Evolutionary conservation across 2,888 invertebrate species (phyloP).

Genomic region (Trisateles emortualis): DNA sequence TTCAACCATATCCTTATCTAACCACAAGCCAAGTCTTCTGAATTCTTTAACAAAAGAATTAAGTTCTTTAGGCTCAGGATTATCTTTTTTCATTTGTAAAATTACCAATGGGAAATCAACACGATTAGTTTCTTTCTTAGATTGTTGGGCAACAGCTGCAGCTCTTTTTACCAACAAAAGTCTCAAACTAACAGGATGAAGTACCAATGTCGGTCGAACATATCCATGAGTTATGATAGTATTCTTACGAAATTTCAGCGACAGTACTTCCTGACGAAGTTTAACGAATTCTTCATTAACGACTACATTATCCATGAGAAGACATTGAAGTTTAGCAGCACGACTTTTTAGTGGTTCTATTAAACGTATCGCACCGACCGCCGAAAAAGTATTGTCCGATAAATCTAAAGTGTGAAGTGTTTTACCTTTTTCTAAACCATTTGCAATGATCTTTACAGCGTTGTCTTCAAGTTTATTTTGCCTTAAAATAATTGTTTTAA

Average conservation of each 20-base stretch:
- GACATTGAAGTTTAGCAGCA: conserved; percentile 48
- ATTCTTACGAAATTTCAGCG: conserved; percentile 40
- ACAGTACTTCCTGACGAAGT: conserved; percentile 36
- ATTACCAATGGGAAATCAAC: conserved; percentile 58
- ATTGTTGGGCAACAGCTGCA: conserved; percentile 50
- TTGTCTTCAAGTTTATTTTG: conserved; percentile 16
- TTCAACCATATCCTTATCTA: conserved; percentile 53
- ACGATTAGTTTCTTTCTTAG: conserved; percentile 43
- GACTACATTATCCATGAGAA: conserved; percentile 56
- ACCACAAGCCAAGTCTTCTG: conserved; percentile 34
- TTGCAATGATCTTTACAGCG: conserved; percentile 44
- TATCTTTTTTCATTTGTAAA: conserved; percentile 18
- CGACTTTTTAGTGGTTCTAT: conserved; percentile 43
- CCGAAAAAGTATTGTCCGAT: conserved; percentile 60
- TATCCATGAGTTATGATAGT: conserved; percentile 54
- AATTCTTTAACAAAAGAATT: conserved; percentile 44
- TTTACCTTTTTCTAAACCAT: conserved; percentile 42
- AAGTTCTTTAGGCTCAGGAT: conserved; percentile 44
- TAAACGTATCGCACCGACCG: conserved; percentile 52
- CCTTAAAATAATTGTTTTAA: conserved; percentile 10
- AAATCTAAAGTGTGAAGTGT: conserved; percentile 55
- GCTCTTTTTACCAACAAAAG: conserved; percentile 57
- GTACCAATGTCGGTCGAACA: conserved; percentile 33
- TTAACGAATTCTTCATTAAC: conserved; percentile 54
- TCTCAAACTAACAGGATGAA: conserved; percentile 43